phyloP scores from a whole-genome alignment of 2,888 invertebrate species.

The Axea sp. region DNA sequence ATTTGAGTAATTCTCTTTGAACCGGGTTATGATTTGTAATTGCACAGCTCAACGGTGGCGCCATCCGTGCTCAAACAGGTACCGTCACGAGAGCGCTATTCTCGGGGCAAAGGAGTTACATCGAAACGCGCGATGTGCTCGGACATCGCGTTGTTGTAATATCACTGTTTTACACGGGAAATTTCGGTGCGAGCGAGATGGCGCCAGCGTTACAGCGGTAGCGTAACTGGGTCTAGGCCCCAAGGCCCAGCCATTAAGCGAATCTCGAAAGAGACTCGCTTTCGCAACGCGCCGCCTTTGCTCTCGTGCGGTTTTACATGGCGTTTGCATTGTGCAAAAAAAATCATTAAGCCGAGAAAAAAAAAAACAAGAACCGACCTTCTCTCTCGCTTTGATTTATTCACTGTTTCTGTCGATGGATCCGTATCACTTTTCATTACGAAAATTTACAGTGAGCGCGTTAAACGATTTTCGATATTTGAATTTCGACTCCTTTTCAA shows the following conservation, averaged over 20 bases:
- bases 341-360: constrained; percentile 33
- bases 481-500: too few relatives aligned
- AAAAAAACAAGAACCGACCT: constrained; percentile 7
- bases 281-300: constrained; percentile 49
- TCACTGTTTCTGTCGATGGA: not conserved
- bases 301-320: constrained; percentile 42
- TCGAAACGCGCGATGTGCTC: too few relatives aligned
- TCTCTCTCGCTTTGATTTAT: constrained; percentile 4
- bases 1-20: too few relatives aligned
- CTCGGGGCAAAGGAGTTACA: too few relatives aligned
- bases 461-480: too few relatives aligned
- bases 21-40: too few relatives aligned
- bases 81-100: too few relatives aligned
- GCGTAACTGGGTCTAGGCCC: constrained; percentile 75
- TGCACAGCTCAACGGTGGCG: too few relatives aligned
- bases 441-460: too few relatives aligned
- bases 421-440: not conserved
- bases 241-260: constrained; percentile 75
- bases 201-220: constrained; percentile 41
- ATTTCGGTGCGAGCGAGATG: constrained; percentile 28
- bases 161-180: not conserved
- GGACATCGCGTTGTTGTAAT: too few relatives aligned
- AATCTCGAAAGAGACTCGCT: constrained; percentile 73
- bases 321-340: constrained; percentile 50
- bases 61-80: too few relatives aligned